phyloP scores from a whole-genome alignment of 2,888 invertebrate genomes.

The Limnephilus rhombicus region DNA sequence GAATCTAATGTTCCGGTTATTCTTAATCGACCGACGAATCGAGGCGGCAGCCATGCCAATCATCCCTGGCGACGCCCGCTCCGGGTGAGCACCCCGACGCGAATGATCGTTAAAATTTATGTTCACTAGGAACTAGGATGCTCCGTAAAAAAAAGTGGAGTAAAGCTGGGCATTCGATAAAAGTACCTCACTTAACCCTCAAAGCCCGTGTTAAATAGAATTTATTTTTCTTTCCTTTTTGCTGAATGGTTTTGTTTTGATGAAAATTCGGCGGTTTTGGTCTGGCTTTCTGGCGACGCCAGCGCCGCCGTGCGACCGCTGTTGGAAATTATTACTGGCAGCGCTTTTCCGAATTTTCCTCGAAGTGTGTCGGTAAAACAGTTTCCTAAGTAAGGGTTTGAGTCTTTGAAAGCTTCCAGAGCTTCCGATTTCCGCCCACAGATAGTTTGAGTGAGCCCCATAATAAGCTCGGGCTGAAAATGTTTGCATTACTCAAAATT shows the following conservation, averaged over 20 bases:
- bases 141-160: background rate
- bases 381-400: conserved; percentile 18
- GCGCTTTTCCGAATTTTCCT: conserved; percentile 30
- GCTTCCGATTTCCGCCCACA: conserved; percentile 12
- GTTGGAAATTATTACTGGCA: background rate
- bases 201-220: background rate
- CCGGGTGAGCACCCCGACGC: conserved; percentile 21
- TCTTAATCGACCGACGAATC: background rate
- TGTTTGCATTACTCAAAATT: background rate
- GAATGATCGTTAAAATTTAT: conserved; percentile 40
- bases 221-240: conserved; percentile 30
- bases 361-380: conserved; percentile 32
- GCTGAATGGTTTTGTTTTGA: conserved; percentile 14
- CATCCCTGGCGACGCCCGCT: background rate
- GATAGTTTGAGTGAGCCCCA: background rate
- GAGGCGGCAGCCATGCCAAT: background rate
- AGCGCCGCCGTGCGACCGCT: conserved; percentile 14
- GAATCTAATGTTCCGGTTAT: background rate
- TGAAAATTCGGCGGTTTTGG: background rate
- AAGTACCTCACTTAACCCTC: conserved; percentile 6
- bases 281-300: background rate
- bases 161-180: background rate
- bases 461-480: background rate
- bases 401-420: background rate
- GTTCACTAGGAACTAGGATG: background rate